Evolutionary conservation across 2,113 vertebrate genomes (phyloP), one percentile per base, ranked within the genome.

Genomic region (Scomber colias): DNA sequence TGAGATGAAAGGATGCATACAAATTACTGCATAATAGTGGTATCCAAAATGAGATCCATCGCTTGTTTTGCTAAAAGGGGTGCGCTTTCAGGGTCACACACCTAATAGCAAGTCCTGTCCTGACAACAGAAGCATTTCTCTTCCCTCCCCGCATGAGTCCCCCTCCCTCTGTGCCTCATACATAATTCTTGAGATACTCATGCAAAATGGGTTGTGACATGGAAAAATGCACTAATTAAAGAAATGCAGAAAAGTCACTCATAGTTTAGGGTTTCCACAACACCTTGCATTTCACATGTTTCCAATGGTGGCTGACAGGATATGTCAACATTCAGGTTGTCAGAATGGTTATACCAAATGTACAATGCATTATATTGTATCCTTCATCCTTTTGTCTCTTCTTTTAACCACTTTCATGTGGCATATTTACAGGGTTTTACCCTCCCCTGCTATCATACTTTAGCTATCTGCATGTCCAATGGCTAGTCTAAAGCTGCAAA

Each of bases 61-160:
- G 86, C 87, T 92, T 90, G 84, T 92, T 92, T 87, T 55, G 5
- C 86, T 94, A 90, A 93, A 90, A 92, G 87, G 90, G 90, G 86
- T 90, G 87, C 78, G 27, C 71, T 89, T 92, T 91, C 87, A 91
- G 86, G 90, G 91, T 91, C 88, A 92, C 81, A 90, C 84, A 83
- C 82, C 89, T 90, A 87, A 91, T 89, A 88, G 83, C 85, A 54
- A 88, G 77, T 80, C 82, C 85, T 85, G 81, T 90, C 90, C 88
- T 77, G 81, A 92, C 88, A 92, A 91, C 82, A 89, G 82, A 83
- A 49, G 84, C 82, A 84, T 85, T 81, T 84, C 79, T 82, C 81
- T 73, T 71, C 24, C 48, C 70, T 82, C 80, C 75, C 74, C 48
- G 53, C 59, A 44, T 63, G 46, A 71, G 72, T 73, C 79, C 31